Base-by-base conservation (phyloP, 2,113 vertebrate genomes). In the Halichoerus grypus region DNA sequence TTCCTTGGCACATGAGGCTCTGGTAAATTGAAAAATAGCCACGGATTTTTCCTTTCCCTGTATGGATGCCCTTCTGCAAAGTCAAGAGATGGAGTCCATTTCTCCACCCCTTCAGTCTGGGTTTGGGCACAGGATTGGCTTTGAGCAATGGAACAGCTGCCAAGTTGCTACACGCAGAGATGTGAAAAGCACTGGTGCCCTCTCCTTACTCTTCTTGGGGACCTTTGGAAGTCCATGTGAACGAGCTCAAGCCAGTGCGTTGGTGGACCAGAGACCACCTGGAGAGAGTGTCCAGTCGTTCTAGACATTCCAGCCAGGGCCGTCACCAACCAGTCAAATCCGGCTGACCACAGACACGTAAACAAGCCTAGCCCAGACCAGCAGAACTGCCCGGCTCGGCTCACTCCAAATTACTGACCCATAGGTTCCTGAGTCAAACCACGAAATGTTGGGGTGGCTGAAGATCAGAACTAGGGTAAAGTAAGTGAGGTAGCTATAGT, bases 401-500 rank as follows among this genome's bases (percentile, higher is more conserved):
- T 71, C 31, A 55, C 3, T 28, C n/a, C 24, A 13, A 5, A 93
- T 33, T 18, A 13, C n/a, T 6, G 22, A 67, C 21, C 79, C n/a
- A 36, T 0, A n/a, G 49, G 46, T 65, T n/a, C 65, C 22, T 79
- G 55, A 65, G 39, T 63, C 53, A 51, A 71, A 63, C 21, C 55
- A 49, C 22, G 33, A 49, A 69, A n/a, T 51, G 59, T 16, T 51
- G 28, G 63, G 36, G 55, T 51, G 12, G 5, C 6, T 61, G 18
- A 69, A 55, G 51, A 49, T 8, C 5, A 39, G 59, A 15, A 53
- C 16, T 16, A 5, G n/a, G 3, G 19, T 72, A 10, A 31, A 5
- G 13, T 28, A 14, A 55, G 4, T 31, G 33, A 77, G 59, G 4
- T 1, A 2, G 3, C 0, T 21, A 24, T 4, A 14, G 21, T 33